Base-by-base conservation (phyloP, 2,113 vertebrate species). In the Leucosticte australis region DNA sequence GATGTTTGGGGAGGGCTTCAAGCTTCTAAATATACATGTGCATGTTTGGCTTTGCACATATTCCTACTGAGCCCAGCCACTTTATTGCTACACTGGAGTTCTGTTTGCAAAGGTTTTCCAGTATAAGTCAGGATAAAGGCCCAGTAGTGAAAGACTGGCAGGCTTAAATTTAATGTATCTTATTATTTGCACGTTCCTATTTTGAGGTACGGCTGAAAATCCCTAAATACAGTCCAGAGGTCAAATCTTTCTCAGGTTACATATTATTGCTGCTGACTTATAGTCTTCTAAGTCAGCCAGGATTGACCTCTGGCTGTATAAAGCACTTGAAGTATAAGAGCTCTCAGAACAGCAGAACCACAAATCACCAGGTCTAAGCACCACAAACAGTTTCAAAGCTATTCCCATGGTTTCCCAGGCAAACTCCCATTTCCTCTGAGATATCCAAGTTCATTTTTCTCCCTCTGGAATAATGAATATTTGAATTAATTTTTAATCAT, bases 281-380 rank as follows among this genome's bases (percentile, higher is more conserved):
- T 28, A 65, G 76, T 42, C 62, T 57, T 62, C 52, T 64, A 77
- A 94, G 83, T 76, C 90, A 94, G 35, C 28, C 71, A 88, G 90
- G 77, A 49, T 60, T 85, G 82, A 91, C 89, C 89, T 92, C 77
- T 68, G 35, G 70, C 84, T 94, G 49, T n/a, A 55, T 59, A 73
- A 92, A 96, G 70, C 84, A 82, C 84, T 93, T 44, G 30, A 42
- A 89, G 62, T 24, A 14, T 24, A 50, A 89, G 78, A 87, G 78
- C 94, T 81, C 84, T 79, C 70, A 64, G 89, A 85, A 60, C 18
- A 92, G 46, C 52, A 59, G 70, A 78, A 49, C 62, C 75, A 89
- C 94, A 94, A 94, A 94, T 92, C 95, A 95, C 49, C 79, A 53
- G 65, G 24, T 82, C 39, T 46, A 37, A 95, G 83, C 9, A 42